These are phyloP conservation scores for Clytia hemisphaerica DNA, from an alignment of 30 jellyfish, hydroid and myxozoan genomes.

Conservation along the genomic window DNA sequence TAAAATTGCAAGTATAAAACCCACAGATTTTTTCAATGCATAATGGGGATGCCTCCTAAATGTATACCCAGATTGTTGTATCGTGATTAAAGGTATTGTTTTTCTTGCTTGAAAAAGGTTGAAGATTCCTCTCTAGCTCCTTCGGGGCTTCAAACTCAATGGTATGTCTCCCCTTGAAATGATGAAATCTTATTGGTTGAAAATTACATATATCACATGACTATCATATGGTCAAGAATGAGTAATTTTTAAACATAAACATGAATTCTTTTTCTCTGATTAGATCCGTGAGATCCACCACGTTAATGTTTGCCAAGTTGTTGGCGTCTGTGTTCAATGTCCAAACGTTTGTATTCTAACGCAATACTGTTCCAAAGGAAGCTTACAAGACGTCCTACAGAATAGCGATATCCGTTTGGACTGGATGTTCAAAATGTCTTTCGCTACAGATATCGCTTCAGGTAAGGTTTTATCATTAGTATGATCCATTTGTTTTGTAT, in stretches of 20 bases:
- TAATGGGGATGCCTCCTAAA: no score
- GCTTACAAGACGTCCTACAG: constrained; percentile 81
- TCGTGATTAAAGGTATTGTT: neutral
- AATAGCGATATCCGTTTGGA: constrained; percentile 79
- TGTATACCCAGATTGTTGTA: no score
- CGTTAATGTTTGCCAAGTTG: constrained; percentile 63
- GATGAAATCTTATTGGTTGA: no score
- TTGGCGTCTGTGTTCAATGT: constrained; percentile 76
- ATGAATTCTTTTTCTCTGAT: no score
- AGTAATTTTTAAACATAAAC: neutral
- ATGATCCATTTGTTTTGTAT: neutral
- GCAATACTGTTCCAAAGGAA: constrained; percentile 82
- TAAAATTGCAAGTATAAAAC: no score
- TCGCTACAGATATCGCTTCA: constrained; percentile 68
- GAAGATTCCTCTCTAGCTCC: no score
- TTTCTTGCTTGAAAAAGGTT: no score
- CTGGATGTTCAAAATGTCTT: constrained; percentile 82
- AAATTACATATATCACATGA: no score
- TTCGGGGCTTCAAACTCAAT: neutral
- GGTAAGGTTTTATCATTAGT: constrained; percentile 26
- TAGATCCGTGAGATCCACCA: constrained; percentile 84
- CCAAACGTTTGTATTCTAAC: constrained; percentile 83
- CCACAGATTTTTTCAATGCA: no score
- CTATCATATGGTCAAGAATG: neutral
- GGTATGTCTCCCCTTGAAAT: no score